Base-by-base conservation (phyloP, 2,113 vertebrate genomes). In the Petroica traversi region DNA sequence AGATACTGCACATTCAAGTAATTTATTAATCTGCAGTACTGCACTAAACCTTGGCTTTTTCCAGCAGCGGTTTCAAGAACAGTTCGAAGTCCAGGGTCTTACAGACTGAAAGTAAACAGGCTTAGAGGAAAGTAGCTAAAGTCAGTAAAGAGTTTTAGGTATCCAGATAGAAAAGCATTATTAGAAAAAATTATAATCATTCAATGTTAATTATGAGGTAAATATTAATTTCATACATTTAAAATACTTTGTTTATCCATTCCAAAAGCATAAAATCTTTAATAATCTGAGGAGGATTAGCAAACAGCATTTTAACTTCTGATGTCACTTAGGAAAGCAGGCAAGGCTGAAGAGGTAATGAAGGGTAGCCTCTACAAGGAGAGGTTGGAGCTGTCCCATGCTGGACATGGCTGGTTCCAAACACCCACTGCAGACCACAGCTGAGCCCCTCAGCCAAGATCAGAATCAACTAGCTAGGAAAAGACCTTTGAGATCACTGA, bases 21-120 rank as follows among this genome's bases (percentile, higher is more conserved):
- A 97, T 90, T 95, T 95, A 95, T 84, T 94, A 67, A 74, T 33
- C 79, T 89, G 52, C 69, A 94, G 29, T 80, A 71, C 4, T 78
- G n/a, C 31, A 25, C 75, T 89, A 96, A 95, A 85, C 49, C 67
- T 67, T 88, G 78, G n/a, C 41, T 92, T 19, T 88, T 78, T 89
- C 59, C 52, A 83, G 57, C n/a, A 95, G 25, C 52, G 76, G 19
- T 71, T 96, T 92, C 84, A 93, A 92, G 66, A 76, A 67, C 36
- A 85, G 59, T 31, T 95, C 29, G 17, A 95, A 93, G 67, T 83
- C 66, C 40, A 85, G 33, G 38, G 38, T 79, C 34, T 86, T 85
- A 94, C 71, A 72, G 33, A 64, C 4, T 58, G 46, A n/a, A 93
- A 73, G 26, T 59, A 92, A 96, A 96, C 28, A 92, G 12, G 46